A percentile compares a stretch with the other conserved stretches of the same genome.
These are phyloP conservation scores for Drosophila trapezifrons DNA, from an alignment of 1,140 invertebrate species.

Conservation along the genomic window DNA sequence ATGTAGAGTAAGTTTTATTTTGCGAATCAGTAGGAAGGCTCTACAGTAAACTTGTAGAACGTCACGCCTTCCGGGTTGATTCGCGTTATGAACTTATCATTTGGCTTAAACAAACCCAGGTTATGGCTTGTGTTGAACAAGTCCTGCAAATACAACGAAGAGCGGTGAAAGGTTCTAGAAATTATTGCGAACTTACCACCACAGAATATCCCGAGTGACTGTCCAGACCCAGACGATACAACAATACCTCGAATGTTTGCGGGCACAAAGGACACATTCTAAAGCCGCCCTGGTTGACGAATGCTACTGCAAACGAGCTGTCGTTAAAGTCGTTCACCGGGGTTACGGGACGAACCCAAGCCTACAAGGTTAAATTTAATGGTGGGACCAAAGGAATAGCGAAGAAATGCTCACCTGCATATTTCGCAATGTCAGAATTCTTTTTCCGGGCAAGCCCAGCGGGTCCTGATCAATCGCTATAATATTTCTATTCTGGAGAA, in stretches of 20 bases:
- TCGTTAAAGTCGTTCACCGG: constrained; percentile 39
- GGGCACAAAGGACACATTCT: constrained; percentile 52
- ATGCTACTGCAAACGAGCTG: constrained; percentile 53
- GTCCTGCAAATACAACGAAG: constrained; percentile 32
- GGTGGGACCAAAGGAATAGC: not conserved
- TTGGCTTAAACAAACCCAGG: constrained; percentile 51
- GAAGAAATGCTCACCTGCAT: constrained; percentile 23
- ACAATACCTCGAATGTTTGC: constrained; percentile 3
- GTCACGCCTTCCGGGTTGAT: constrained; percentile 58
- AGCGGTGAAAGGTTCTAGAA: not conserved
- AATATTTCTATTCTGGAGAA: constrained; percentile 95
- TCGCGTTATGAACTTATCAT: constrained; percentile 38
- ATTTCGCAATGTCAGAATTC: not conserved
- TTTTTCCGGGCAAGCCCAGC: constrained; percentile 40
- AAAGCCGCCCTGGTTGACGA: constrained; percentile 18
- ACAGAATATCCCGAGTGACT: constrained; percentile 52
- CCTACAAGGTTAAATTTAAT: constrained; percentile 13
- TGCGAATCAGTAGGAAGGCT: constrained; percentile 23
- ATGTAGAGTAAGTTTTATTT: not conserved
- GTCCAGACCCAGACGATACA: constrained; percentile 20
- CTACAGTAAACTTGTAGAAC: constrained; percentile 55
- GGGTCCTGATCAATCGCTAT: constrained; percentile 97
- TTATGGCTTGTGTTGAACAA: constrained; percentile 33
- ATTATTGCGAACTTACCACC: constrained; percentile 19
- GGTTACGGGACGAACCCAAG: constrained; percentile 55